Percentiles rank a stretch among this genome's conserved stretches.
Conservation (phyloP, 2,113 vertebrate genomes). For the Apeltes quadracus region DNA sequence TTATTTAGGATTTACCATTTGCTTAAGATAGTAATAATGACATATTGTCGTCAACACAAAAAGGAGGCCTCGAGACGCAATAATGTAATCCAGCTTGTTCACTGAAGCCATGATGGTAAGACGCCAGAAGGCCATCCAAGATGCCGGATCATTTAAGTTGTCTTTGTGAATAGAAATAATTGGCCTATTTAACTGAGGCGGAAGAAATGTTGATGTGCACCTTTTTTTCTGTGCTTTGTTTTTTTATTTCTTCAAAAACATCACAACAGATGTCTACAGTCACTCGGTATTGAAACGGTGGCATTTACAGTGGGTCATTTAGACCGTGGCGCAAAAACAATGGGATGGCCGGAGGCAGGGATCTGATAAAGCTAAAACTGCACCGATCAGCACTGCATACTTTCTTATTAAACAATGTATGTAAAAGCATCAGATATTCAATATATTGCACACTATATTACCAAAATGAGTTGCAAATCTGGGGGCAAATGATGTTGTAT, state of each 20-base stretch:
- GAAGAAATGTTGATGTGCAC: not conserved
- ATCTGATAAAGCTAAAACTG: not conserved
- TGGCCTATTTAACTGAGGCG: not conserved
- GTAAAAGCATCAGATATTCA: not conserved
- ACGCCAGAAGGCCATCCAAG: conserved; percentile 8
- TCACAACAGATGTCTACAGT: not conserved
- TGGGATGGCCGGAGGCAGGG: not conserved
- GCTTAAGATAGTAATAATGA: not conserved
- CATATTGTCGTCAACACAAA: not conserved
- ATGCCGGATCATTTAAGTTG: conserved; percentile 10
- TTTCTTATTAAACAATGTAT: not conserved
- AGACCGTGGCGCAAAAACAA: not conserved
- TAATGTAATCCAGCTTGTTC: not conserved
- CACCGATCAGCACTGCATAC: not conserved
- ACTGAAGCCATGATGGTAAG: not conserved
- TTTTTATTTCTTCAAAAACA: not conserved
- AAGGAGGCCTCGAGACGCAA: not conserved
- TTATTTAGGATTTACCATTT: not conserved
- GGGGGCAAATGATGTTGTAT: not conserved
- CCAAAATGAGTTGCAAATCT: not conserved
- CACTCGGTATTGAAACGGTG: not conserved
- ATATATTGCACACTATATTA: too few relatives aligned
- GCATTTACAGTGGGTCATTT: too few relatives aligned
- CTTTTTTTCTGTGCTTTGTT: conserved; percentile 17
- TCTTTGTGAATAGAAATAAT: conserved; percentile 13